A percentile compares a stretch with the other conserved stretches of the same genome.
phyloP scores from a whole-genome alignment of 2,888 invertebrate genomes.

The Agonopterix subpropinquella region DNA sequence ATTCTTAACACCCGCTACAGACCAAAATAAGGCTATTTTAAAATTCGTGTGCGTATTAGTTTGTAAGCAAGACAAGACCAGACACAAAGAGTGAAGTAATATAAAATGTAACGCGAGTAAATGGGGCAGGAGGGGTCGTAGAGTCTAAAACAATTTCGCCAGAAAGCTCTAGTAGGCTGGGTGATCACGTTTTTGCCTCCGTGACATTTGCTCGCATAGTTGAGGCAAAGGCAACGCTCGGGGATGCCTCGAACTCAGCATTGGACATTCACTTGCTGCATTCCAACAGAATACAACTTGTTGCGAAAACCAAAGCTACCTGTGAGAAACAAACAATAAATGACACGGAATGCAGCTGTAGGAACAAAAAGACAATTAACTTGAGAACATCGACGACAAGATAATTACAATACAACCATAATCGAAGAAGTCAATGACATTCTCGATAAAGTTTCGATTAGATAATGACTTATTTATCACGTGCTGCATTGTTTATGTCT shows the following conservation, averaged over 20 bases:
- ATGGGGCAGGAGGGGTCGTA: neutral
- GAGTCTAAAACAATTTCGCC: slow-evolving; percentile 24
- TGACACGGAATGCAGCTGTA: no score
- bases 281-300: slow-evolving; percentile 33
- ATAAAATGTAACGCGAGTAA: neutral
- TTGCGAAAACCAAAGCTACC: slow-evolving; percentile 41
- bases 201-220: slow-evolving; percentile 56
- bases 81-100: neutral
- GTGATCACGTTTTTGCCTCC: slow-evolving; percentile 42
- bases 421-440: slow-evolving; percentile 18
- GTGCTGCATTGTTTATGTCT: no score
- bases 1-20: slow-evolving; percentile 1
- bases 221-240: slow-evolving; percentile 33
- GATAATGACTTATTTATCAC: neutral
- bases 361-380: neutral
- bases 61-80: no score
- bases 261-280: slow-evolving; percentile 62
- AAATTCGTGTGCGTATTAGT: neutral
- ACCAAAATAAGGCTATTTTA: neutral
- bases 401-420: slow-evolving; percentile 14
- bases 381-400: slow-evolving; percentile 5
- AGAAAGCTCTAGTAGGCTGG: slow-evolving; percentile 26
- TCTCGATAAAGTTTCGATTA: slow-evolving; percentile 16
- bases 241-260: slow-evolving; percentile 40
- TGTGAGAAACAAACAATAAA: slow-evolving; percentile 1